Evolutionary conservation across 2,797 vertebrate genomes (phyloP).

Genomic region (Simalia tracyae): DNA sequence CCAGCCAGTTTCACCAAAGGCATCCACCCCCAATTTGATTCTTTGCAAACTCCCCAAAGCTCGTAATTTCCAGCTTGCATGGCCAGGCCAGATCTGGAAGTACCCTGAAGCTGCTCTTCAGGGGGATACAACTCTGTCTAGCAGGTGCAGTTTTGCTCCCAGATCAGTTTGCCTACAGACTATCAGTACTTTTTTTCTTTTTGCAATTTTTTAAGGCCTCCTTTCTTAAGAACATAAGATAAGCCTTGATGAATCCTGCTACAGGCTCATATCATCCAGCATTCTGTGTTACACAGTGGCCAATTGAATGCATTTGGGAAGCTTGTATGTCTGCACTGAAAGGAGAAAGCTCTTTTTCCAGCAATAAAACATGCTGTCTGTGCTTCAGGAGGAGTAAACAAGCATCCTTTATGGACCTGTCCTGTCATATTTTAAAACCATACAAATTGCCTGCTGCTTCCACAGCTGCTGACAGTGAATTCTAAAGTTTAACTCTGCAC

Average conservation of each 20-base stretch:
- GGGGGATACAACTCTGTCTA: not conserved
- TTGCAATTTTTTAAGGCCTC: not conserved
- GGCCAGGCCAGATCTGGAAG: not conserved
- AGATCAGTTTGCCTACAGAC: not conserved
- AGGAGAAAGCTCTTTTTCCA: not conserved
- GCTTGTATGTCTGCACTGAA: not conserved
- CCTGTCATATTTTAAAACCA: not conserved
- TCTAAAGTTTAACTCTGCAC: not conserved
- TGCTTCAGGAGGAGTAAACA: not conserved
- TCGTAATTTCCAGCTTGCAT: not conserved
- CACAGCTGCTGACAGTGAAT: not conserved
- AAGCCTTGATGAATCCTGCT: not conserved
- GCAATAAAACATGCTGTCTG: not conserved
- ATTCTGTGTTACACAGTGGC: not conserved
- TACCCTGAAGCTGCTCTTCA: not conserved
- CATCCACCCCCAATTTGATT: not conserved
- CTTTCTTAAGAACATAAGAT: not conserved
- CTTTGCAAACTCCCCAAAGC: not conserved
- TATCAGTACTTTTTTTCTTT: not conserved
- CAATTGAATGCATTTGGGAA: not conserved
- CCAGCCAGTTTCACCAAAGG: not conserved
- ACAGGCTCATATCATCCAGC: not conserved
- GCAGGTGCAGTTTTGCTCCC: not conserved
- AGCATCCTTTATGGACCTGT: not conserved
- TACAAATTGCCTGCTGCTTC: not conserved